These are phyloP conservation scores for Peromyscus nudipes DNA, from an alignment of 2,797 vertebrate genomes.

Conservation along the genomic window DNA sequence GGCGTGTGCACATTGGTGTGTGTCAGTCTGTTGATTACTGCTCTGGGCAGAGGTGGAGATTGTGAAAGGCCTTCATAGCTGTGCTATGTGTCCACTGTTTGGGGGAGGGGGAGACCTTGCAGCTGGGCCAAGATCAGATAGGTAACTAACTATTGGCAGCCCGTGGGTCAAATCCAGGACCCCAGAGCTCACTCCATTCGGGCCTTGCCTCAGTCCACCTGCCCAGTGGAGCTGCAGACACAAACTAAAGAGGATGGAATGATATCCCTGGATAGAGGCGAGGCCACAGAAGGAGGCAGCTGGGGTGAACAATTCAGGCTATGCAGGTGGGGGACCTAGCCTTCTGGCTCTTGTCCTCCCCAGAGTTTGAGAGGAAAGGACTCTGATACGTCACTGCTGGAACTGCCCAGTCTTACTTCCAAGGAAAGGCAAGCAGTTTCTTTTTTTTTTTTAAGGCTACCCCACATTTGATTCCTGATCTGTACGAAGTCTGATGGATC, in stretches of 20 bases:
- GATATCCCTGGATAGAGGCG: neutral
- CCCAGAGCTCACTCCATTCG: neutral
- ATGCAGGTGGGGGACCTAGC: neutral
- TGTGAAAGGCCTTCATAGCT: neutral
- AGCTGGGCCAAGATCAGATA: neutral
- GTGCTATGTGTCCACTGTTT: neutral
- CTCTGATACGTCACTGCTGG: neutral
- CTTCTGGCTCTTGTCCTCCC: neutral
- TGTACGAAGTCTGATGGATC: accelerated
- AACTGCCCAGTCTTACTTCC: neutral
- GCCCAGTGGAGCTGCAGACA: neutral
- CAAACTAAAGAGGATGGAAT: neutral
- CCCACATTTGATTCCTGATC: neutral
- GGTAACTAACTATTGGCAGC: neutral
- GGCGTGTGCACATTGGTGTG: accelerated
- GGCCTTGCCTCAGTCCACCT: neutral
- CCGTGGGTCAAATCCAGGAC: neutral
- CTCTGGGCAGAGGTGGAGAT: neutral
- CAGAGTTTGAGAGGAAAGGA: neutral
- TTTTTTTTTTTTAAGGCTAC: no score
- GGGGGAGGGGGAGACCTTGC: neutral
- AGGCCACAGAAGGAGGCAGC: neutral
- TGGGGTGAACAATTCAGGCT: neutral
- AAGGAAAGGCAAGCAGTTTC: accelerated
- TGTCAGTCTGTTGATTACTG: neutral